Evolutionary conservation across 2,797 vertebrate genomes (phyloP), one percentile per base, ranked within the genome.

Genomic region (Halcyon badia): DNA sequence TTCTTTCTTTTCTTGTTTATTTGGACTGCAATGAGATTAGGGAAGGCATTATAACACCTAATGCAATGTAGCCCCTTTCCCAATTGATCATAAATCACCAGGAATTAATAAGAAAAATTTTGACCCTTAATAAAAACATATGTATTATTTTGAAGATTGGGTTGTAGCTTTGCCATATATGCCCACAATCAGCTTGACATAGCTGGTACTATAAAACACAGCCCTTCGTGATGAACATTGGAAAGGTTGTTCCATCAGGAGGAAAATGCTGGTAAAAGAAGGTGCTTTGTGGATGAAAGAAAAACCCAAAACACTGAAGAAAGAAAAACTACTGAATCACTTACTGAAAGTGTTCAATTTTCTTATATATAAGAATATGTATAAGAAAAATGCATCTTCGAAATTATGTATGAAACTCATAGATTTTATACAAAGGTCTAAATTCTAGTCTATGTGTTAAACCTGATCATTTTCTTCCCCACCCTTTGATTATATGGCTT

Each of bases 401-500:
- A 68, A 89, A 81, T 78, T 41, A 51, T 18, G 4, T 61, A 48
- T 78, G 14, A 86, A 94, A 60, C 7, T 16, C 5, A 28, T 4
- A 42, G 12, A 24, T 92, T 91, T 87, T 42, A 62, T 33, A 57
- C 8, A 54, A 37, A 69, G 10, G 4, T 87, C 37, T 30, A 76
- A 42, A 93, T 76, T 87, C 62, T 65, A 72, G 19, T 49, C 54
- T 65, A 0, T 51, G 24, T 54, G 35, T 75, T 90, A 91, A 94
- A 95, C 28, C 33, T 51, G n/a, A 79, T 60, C 3, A 60, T 91
- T 94, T 96, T 93, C 35, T 91, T 95, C 56, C 30, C 66, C 35
- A 70, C 16, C 24, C 42, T 82, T 95, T 91, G 31, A 86, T 88
- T 89, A 58, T 75, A 49, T 21, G 60, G 42, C 33, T 93, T 91